These are phyloP conservation scores for Caenorhabditis tropicalis DNA, from an alignment of 1,140 invertebrate genomes.

Conservation along the genomic window DNA sequence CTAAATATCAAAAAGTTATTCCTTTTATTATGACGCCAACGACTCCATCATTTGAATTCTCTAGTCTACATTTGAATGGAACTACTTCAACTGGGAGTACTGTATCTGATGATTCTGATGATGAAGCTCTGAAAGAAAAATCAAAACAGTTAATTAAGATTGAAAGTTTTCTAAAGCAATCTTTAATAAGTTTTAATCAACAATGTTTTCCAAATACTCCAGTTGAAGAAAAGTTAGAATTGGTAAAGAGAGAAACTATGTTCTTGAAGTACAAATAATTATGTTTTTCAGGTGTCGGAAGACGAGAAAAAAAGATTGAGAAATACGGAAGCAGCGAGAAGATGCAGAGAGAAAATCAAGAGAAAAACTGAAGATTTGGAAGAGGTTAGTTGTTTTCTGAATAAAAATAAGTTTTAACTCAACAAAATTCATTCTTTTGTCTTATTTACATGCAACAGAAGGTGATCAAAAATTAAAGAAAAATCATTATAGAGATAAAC, in stretches of 20 bases:
- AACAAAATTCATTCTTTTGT: too few relatives aligned
- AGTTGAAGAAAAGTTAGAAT: neutral
- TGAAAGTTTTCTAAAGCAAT: neutral
- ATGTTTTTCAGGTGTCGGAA: neutral
- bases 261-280: neutral
- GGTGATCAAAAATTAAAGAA: too few relatives aligned
- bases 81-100: neutral
- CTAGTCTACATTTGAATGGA: neutral
- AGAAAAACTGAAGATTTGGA: slow-evolving; percentile 30
- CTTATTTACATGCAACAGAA: too few relatives aligned
- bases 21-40: neutral
- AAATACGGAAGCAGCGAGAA: slow-evolving; percentile 2
- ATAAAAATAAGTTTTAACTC: too few relatives aligned
- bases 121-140: neutral
- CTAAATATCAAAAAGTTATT: neutral
- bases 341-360: slow-evolving; percentile 30
- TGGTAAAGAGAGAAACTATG: neutral
- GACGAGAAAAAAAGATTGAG: slow-evolving; percentile 15
- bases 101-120: neutral
- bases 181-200: neutral
- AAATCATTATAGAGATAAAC: too few relatives aligned
- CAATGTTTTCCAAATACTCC: neutral
- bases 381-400: neutral
- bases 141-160: neutral
- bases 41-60: neutral